Evolutionary conservation across 2,888 invertebrate genomes (phyloP), one percentile per base, ranked within the genome.

Genomic region (Allygus modestus): DNA sequence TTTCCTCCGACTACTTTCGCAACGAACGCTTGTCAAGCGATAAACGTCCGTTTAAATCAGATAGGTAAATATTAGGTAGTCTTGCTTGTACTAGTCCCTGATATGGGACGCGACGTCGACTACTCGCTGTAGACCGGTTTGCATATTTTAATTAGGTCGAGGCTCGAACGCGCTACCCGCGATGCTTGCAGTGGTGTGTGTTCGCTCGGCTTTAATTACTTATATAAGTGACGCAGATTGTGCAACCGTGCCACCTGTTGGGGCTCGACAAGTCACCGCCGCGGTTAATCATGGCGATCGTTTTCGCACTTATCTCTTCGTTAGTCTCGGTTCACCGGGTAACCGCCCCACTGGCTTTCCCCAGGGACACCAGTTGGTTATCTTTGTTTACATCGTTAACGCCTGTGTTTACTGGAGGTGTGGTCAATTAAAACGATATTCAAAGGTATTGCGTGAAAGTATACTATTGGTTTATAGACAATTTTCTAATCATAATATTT

Each of bases 131-230:
- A 2, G 17, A 65, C 65, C 65, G 65, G 65, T 65, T 65, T 65
- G 65, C 65, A 65, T 65, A 65, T 65, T 26, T 58, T 65, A 65
- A 65, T 65, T 65, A 65, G 65, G 65, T 65, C 65, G 65, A 58
- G 58, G 58, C 20, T 15, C 65, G 65, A 28, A 65, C 65, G 65
- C 28, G 28, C 65, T 31, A 58, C 23, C 23, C 58, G 20, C 20
- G 20, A n/a, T 65, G 17, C 51, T n/a, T 12, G 51, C 51, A 1
- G n/a, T 1, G 28, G 65, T 31, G 31, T 31, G 65, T 31, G 65
- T 31, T 20, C 23, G 54, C 11, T 54, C 65, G 17, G 65, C 15
- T 28, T 65, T 65, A 65, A 65, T 65, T 65, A 65, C 65, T 65
- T 65, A 65, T 65, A 65, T 65, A 65, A 65, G 65, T 65, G 65